Percentiles rank a stretch among this genome's conserved stretches.
Conservation (phyloP, 1,140 invertebrate species). For the Lordiphosa clarofinis region DNA sequence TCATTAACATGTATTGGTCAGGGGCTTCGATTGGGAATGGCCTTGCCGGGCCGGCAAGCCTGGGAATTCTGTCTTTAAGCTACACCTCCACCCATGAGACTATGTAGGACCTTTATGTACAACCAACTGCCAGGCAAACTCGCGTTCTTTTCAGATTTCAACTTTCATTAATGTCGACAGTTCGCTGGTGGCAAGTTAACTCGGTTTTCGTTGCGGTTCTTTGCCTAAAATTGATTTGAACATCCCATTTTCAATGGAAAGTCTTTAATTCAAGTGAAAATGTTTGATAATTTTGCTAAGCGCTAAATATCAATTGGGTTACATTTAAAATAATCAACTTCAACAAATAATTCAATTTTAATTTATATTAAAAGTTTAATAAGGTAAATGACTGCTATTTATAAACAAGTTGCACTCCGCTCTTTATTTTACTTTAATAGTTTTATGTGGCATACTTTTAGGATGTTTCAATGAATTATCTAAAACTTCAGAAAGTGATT, state of each 20-base stretch:
- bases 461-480: too few species aligned
- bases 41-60: too few species aligned
- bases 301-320: slow-evolving; percentile 8
- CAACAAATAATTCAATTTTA: not conserved
- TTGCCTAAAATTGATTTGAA: slow-evolving; percentile 3
- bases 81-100: not conserved
- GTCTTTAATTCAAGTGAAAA: not conserved
- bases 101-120: slow-evolving; percentile 33
- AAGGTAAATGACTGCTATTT: slow-evolving; percentile 13
- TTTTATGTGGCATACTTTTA: too few species aligned
- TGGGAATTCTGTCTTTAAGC: slow-evolving; percentile 37
- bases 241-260: not conserved
- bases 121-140: slow-evolving; percentile 13
- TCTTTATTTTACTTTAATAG: not conserved
- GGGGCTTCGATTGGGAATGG: slow-evolving; percentile 23
- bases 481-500: too few species aligned
- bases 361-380: not conserved
- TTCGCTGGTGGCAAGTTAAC: slow-evolving; percentile 52
- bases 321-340: not conserved
- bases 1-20: slow-evolving; percentile 49
- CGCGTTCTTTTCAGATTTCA: slow-evolving; percentile 33
- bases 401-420: too few species aligned
- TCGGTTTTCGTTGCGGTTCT: slow-evolving; percentile 6
- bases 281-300: slow-evolving; percentile 13
- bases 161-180: slow-evolving; percentile 54